A percentile compares a stretch with the other conserved stretches of the same genome.
These are phyloP conservation scores for Rostratula benghalensis DNA, from an alignment of 2,113 vertebrate species.

Conservation along the genomic window DNA sequence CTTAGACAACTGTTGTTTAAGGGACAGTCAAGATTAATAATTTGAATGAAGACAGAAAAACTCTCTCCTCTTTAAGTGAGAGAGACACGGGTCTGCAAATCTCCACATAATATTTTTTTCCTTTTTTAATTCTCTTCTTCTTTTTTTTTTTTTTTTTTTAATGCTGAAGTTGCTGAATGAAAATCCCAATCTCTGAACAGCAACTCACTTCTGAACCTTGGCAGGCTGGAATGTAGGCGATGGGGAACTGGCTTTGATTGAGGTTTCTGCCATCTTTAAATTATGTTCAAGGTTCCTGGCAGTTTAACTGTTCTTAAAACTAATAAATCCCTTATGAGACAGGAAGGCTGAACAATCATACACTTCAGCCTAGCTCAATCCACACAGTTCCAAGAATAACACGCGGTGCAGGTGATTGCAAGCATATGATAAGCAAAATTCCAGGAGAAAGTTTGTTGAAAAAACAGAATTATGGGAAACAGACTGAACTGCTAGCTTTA, in stretches of 20 bases:
- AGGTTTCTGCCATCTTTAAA: background rate
- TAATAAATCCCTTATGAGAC: slow-evolving; percentile 10
- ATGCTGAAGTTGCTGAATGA: background rate
- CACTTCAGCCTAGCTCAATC: background rate
- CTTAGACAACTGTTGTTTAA: background rate
- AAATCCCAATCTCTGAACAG: background rate
- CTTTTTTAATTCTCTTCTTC: background rate
- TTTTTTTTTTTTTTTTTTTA: background rate
- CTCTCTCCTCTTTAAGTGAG: background rate
- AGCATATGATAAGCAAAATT: background rate
- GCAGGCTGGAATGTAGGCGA: background rate
- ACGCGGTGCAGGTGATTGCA: background rate
- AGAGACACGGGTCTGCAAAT: background rate
- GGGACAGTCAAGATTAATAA: background rate
- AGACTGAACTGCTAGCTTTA: background rate
- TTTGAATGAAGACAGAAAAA: background rate
- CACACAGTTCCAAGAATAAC: background rate
- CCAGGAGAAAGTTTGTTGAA: background rate
- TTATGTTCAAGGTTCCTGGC: background rate
- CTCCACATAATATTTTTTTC: background rate
- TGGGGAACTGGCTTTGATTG: background rate
- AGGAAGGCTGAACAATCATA: background rate
- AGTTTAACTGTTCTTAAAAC: background rate
- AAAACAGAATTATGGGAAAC: background rate
- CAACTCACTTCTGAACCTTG: background rate